Evolutionary conservation across 2,888 invertebrate genomes (phyloP), one percentile per base, ranked within the genome.

Genomic region (Drosophila multiciliata): DNA sequence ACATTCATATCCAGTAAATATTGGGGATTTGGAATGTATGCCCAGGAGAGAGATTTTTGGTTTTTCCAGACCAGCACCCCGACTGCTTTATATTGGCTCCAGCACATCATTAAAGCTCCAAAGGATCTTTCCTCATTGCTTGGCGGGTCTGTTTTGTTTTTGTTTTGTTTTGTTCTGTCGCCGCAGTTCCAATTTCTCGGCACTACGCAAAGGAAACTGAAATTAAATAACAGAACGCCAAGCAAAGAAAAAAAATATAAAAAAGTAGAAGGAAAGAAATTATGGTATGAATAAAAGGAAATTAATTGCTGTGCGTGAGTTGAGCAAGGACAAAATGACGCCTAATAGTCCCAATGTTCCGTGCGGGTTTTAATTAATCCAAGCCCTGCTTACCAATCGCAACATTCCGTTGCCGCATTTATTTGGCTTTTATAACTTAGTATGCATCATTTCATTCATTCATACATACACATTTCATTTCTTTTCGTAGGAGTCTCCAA

Each of bases 1-100:
- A 57, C 26, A 72, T 40, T 74, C 62, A 77, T 42, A 71, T 52
- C 64, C 15, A 52, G 54, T 50, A 76, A 61, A 78, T 69, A 55
- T 45, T 45, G 63, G 8, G 63, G 50, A 49, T 48, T 57, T 32
- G 35, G 68, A 54, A 52, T 35, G 64, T 72, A 75, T 69, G 75
- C 87, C 75, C 87, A 74, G 70, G 87, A 83, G 89, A 77, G 73
- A 83, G 79, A 90, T 86, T 88, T 88, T 83, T 83, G 81, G 88
- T 80, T 86, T 79, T 83, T 83, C 71, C 82, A 77, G 68, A 67
- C 73, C 84, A 82, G 59, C 78, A 80, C 65, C 45, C 66, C n/a
- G 20, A 20, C 42, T 40, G 55, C 26, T 40, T 57, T 64, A 66
- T 71, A 73, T 82, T 73, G 83, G 86, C 64, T 66, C 74, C 68